phyloP scores from a whole-genome alignment of 2,113 vertebrate genomes.

The Oncorhynchus tshawytscha region DNA sequence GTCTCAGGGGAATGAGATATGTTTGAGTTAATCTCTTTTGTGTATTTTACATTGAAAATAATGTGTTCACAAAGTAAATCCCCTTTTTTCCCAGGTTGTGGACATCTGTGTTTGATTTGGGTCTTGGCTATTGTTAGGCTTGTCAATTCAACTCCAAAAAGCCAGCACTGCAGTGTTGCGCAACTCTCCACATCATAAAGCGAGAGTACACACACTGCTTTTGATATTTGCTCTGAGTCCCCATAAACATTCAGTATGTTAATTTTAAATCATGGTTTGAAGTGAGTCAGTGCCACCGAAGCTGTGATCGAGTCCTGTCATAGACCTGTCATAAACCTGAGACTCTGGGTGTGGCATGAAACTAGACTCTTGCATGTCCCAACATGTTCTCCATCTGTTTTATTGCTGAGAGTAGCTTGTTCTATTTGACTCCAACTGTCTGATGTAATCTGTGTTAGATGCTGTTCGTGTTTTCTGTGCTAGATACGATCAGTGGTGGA shows the following conservation, averaged over 20 bases:
- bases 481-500: too few species aligned
- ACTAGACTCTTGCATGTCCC: conserved; percentile 62
- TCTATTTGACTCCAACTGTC: conserved; percentile 47
- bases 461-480: neutral
- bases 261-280: conserved; percentile 31
- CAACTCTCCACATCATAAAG: conserved; percentile 43
- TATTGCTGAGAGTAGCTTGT: conserved; percentile 22
- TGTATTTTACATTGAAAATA: conserved; percentile 50
- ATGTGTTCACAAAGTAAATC: conserved; percentile 39
- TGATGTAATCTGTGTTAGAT: conserved; percentile 10
- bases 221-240: conserved; percentile 23
- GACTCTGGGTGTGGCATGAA: conserved; percentile 64
- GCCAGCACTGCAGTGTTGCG: conserved; percentile 46
- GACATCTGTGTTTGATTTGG: conserved; percentile 72
- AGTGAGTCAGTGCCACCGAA: conserved; percentile 48
- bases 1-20: conserved; percentile 51
- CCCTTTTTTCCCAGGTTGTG: conserved; percentile 42
- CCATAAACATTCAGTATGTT: conserved; percentile 34
- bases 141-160: conserved; percentile 29
- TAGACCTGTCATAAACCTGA: conserved; percentile 21
- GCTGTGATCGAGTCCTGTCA: conserved; percentile 52
- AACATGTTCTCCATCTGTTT: conserved; percentile 58
- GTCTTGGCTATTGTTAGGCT: conserved; percentile 48
- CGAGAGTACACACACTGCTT: conserved; percentile 48
- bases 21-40: conserved; percentile 71